Percentiles rank a stretch among this genome's conserved stretches.
These are phyloP conservation scores for Antheraea mylitta DNA, from an alignment of 1,140 invertebrate genomes.

Conservation along the genomic window DNA sequence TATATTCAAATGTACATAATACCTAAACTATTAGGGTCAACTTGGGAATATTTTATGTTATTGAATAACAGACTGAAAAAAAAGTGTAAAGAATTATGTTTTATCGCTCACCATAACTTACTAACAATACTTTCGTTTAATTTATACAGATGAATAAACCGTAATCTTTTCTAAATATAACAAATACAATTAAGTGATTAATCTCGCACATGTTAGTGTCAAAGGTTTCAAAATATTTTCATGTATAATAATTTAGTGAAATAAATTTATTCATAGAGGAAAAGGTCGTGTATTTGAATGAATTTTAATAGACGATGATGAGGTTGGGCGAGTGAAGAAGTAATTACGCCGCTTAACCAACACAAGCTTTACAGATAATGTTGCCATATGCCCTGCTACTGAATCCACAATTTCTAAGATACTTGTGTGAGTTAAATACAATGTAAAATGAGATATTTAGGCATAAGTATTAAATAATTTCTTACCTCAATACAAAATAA, in stretches of 20 bases:
- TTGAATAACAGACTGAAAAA: too few relatives aligned
- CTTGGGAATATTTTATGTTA: too few relatives aligned
- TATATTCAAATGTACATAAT: too few relatives aligned
- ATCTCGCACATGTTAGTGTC: background rate
- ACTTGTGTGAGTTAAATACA: too few relatives aligned
- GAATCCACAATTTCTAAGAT: background rate
- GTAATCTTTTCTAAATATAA: background rate
- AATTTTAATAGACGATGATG: constrained; percentile 65
- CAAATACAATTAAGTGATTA: background rate
- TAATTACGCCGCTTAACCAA: constrained; percentile 44
- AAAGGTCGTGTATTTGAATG: constrained; percentile 52
- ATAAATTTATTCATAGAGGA: constrained; percentile 46
- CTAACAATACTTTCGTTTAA: too few relatives aligned
- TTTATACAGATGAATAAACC: too few relatives aligned
- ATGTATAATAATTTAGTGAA: constrained; percentile 22
- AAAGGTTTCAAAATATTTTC: constrained; percentile 24
- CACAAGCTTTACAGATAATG: constrained; percentile 24
- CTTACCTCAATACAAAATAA: too few relatives aligned
- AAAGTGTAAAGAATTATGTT: too few relatives aligned
- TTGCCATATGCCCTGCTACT: background rate
- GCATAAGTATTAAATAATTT: too few relatives aligned
- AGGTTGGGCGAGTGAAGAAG: constrained; percentile 35
- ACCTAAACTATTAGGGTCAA: too few relatives aligned
- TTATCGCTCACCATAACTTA: too few relatives aligned
- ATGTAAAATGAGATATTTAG: background rate